These are phyloP conservation scores for Drosophila truncata DNA, from an alignment of 1,140 invertebrate species.

Conservation along the genomic window DNA sequence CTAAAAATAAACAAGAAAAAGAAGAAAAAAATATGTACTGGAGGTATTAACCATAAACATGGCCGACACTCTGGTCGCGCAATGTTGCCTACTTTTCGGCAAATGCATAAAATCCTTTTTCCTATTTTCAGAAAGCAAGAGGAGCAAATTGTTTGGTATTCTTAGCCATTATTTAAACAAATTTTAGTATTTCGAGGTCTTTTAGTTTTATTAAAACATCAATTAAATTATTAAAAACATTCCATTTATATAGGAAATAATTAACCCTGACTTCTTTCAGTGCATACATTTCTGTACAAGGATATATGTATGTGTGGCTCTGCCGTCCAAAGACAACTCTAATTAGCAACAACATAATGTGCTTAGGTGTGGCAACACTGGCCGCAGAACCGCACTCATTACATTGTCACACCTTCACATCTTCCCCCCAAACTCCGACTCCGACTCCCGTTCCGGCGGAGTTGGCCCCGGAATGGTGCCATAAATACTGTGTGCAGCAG, in stretches of 20 bases:
- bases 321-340: slow-evolving; percentile 52
- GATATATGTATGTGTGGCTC: slow-evolving; percentile 7
- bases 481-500: slow-evolving; percentile 70
- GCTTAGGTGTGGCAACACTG: slow-evolving; percentile 64
- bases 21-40: not conserved
- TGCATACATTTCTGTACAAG: not conserved
- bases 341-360: slow-evolving; percentile 67
- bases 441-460: not conserved
- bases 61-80: not conserved
- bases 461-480: slow-evolving; percentile 41
- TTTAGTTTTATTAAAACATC: not conserved
- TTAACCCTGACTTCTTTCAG: not conserved
- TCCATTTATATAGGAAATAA: not conserved
- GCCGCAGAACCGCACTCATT: slow-evolving; percentile 46
- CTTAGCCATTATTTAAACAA: not conserved
- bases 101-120: not conserved
- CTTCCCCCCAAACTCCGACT: not conserved
- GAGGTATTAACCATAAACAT: not conserved
- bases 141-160: not conserved
- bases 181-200: not conserved
- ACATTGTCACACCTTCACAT: slow-evolving; percentile 30
- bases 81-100: not conserved
- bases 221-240: not conserved
- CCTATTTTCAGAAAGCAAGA: not conserved
- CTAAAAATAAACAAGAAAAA: not conserved